Evolutionary conservation across 2,888 invertebrate species (phyloP).

Genomic region (Ypsolopha scabrella): DNA sequence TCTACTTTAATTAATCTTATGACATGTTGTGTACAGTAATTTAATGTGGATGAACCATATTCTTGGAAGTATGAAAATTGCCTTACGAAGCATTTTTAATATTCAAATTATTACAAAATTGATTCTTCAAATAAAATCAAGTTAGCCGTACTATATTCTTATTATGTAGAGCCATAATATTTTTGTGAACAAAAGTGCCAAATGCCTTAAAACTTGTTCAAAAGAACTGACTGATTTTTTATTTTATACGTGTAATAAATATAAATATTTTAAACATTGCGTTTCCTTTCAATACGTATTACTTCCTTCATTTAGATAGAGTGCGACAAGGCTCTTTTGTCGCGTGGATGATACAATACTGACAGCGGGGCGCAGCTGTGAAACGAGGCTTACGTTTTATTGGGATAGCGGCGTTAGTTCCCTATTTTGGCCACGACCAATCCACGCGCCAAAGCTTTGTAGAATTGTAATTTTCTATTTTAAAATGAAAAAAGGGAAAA

Average conservation of each 20-base stretch:
- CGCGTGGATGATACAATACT: too few species aligned
- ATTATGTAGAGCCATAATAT: constrained; percentile 44
- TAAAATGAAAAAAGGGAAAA: too few species aligned
- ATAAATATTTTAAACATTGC: constrained; percentile 23
- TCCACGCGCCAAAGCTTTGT: too few species aligned
- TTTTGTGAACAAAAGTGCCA: constrained; percentile 62
- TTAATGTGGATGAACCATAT: background rate
- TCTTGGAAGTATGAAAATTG: background rate
- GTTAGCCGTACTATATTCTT: constrained; percentile 11
- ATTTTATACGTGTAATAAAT: constrained; percentile 1
- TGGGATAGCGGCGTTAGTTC: too few species aligned
- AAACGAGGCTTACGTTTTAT: too few species aligned
- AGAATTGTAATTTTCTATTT: too few species aligned
- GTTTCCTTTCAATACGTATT: background rate
- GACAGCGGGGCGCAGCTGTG: too few species aligned
- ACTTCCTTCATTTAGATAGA: too few species aligned
- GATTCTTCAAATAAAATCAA: background rate
- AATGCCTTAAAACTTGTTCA: constrained; percentile 56
- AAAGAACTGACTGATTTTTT: constrained; percentile 57
- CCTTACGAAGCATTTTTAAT: background rate
- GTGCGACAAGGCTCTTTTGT: too few species aligned
- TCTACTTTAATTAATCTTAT: background rate
- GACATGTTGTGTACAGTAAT: background rate
- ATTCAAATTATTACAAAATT: background rate
- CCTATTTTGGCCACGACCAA: too few species aligned